Conservation (phyloP, 2,888 invertebrate species). For the Dione vanillae region DNA sequence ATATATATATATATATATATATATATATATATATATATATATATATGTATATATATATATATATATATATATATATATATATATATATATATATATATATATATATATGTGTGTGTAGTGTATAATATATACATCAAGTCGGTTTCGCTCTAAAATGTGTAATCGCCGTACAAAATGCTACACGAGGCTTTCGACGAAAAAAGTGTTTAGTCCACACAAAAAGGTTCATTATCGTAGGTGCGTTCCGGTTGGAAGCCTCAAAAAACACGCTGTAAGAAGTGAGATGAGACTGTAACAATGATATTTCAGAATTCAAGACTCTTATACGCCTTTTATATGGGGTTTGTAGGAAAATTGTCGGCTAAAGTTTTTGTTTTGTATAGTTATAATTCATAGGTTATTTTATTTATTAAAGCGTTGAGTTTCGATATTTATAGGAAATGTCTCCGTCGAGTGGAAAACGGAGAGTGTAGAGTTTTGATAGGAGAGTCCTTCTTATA, state of each 20-base stretch:
- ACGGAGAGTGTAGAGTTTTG: too few relatives aligned
- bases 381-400: background rate
- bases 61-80: too few relatives aligned
- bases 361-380: background rate
- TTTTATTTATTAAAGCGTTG: too few relatives aligned
- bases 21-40: too few relatives aligned
- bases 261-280: slow-evolving; percentile 22
- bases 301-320: slow-evolving; percentile 15
- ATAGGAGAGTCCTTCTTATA: too few relatives aligned
- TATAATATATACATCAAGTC: background rate
- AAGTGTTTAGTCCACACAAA: slow-evolving; percentile 37
- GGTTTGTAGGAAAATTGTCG: background rate
- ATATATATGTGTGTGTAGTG: too few relatives aligned
- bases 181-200: slow-evolving; percentile 26
- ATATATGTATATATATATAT: too few relatives aligned
- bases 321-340: slow-evolving; percentile 12
- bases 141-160: slow-evolving; percentile 8
- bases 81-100: too few relatives aligned
- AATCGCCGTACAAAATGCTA: slow-evolving; percentile 21
- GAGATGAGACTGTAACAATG: slow-evolving; percentile 12
- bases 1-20: too few relatives aligned
- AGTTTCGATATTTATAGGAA: too few relatives aligned
- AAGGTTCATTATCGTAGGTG: slow-evolving; percentile 39
- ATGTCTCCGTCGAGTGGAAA: too few relatives aligned
- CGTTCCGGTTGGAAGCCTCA: slow-evolving; percentile 33